Conservation (phyloP, 1,140 invertebrate genomes). For the Dendrolimus kikuchii region DNA sequence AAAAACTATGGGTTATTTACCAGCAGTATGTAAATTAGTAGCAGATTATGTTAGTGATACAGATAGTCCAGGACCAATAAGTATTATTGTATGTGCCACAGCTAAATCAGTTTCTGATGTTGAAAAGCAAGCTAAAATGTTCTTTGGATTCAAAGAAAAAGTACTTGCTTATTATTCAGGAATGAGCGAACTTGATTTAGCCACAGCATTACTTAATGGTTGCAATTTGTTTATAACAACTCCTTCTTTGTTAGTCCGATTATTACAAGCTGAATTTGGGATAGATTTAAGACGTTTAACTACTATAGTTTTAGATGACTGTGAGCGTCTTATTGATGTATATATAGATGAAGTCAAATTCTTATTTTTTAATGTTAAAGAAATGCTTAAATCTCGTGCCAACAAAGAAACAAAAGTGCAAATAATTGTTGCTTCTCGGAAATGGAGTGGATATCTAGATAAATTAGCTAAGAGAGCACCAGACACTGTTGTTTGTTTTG, state of each 20-base stretch:
- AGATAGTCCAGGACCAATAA: conserved; percentile 33
- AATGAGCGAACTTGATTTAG: conserved; percentile 36
- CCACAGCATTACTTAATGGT: conserved; percentile 43
- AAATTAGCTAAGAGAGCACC: conserved; percentile 43
- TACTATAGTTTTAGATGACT: conserved; percentile 52
- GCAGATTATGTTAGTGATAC: conserved; percentile 26
- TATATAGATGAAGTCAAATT: conserved; percentile 45
- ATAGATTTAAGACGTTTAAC: conserved; percentile 41
- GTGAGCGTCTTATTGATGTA: conserved; percentile 36
- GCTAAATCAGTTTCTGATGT: conserved; percentile 39
- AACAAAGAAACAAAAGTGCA: conserved; percentile 53
- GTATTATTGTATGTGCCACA: conserved; percentile 55
- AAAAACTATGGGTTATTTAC: conserved; percentile 71
- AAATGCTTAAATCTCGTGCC: conserved; percentile 35
- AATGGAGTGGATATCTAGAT: conserved; percentile 54
- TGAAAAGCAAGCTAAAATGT: conserved; percentile 33
- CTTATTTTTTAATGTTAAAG: conserved; percentile 38
- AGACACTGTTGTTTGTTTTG: conserved; percentile 50
- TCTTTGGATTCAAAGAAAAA: conserved; percentile 28
- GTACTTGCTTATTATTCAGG: conserved; percentile 48
- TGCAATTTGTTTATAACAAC: conserved; percentile 52
- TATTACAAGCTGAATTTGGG: conserved; percentile 43
- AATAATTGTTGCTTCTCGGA: conserved; percentile 40
- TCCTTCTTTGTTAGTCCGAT: conserved; percentile 33
- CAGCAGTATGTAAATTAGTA: conserved; percentile 58